A percentile compares a stretch with the other conserved stretches of the same genome.
These are phyloP conservation scores for Heterotis niloticus DNA, from an alignment of 2,113 vertebrate species.

Conservation along the genomic window DNA sequence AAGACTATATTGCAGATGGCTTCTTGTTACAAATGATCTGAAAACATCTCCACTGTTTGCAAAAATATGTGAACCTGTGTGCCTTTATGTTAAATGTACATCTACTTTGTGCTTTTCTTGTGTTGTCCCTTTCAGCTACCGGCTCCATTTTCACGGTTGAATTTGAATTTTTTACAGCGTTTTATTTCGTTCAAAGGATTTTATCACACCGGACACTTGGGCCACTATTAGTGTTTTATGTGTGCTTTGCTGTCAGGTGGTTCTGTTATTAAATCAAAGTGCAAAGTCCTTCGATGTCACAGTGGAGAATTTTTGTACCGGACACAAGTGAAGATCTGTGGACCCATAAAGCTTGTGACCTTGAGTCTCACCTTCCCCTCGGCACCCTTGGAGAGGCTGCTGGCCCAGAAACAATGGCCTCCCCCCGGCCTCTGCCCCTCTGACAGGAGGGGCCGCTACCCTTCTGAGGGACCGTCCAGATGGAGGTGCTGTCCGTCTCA, in stretches of 20 bases:
- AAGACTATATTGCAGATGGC: too few relatives aligned
- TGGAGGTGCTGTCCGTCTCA: conserved; percentile 15
- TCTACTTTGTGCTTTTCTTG: too few relatives aligned
- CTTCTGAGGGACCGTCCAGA: conserved; percentile 10
- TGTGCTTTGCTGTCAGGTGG: neutral
- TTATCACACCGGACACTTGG: neutral
- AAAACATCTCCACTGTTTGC: too few relatives aligned
- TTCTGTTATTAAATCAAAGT: conserved; percentile 11
- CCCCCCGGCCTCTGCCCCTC: neutral
- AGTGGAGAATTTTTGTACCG: neutral
- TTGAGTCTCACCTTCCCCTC: neutral
- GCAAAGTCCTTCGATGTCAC: neutral
- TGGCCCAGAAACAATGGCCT: neutral
- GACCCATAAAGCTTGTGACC: neutral
- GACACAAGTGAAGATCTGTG: neutral
- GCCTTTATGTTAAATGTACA: too few relatives aligned
- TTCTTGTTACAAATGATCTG: too few relatives aligned
- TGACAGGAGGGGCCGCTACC: conserved; percentile 1
- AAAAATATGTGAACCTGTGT: too few relatives aligned
- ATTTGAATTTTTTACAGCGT: neutral
- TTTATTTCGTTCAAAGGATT: neutral
- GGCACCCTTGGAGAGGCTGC: neutral
- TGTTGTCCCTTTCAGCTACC: too few relatives aligned
- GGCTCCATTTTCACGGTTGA: too few relatives aligned
- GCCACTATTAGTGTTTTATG: neutral